Evolutionary conservation across 2,888 invertebrate genomes (phyloP), one percentile per base, ranked within the genome.

Genomic region (Dryobota labecula): DNA sequence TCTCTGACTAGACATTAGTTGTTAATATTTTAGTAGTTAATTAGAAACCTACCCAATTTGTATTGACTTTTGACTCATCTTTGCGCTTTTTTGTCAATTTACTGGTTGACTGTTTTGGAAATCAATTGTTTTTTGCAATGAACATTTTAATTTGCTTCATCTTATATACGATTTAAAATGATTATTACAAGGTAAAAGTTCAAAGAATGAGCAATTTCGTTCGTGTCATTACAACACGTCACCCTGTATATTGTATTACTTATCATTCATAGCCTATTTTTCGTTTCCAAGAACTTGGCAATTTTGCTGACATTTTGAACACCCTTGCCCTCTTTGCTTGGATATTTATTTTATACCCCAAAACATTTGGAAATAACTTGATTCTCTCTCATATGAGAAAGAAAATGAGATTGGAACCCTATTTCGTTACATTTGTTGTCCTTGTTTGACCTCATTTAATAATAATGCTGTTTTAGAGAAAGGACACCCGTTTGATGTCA

Each of bases 381-480:
- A 83, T 76, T 77, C 78, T 70, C 73, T 70, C 78, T 70, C 74
- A 77, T 76, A 79, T 63, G 78, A 83, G 78, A 76, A 73, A 80
- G 86, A 86, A 88, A 88, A 84, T 75, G 74, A 80, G 80, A 82
- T 76, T 83, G 86, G 77, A 82, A 82, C 85, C 83, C 82, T 82
- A 84, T 90, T 88, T 85, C 79, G 63, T 70, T 70, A 62, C 64
- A 60, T 73, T 76, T 82, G 70, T 76, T 73, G 76, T 67, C 66
- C 78, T 75, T 70, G 63, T 78, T 82, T 76, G 76, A 73, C 82
- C 83, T 63, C 66, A 54, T 76, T 74, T 72, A 66, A 76, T 76
- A 79, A 74, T 82, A 78, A 82, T 73, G 56, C 53, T 73, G 66
- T 78, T 78, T 77, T 77, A 68, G 56, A 69, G 62, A 82, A 66